phyloP scores from a whole-genome alignment of 2,113 vertebrate species.

The Rafetus swinhoei region DNA sequence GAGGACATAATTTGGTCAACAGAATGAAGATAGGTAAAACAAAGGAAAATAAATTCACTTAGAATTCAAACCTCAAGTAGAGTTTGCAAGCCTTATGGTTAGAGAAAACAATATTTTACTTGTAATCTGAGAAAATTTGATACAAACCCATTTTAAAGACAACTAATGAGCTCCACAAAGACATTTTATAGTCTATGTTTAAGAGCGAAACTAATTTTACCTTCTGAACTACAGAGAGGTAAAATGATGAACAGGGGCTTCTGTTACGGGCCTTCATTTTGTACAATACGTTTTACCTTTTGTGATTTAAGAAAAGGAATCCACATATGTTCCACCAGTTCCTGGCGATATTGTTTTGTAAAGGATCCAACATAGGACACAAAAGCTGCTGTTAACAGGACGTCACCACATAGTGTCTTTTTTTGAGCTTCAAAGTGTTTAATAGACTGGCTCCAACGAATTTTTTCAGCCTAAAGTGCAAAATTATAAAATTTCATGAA shows the following conservation, averaged over 20 bases:
- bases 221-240: neutral
- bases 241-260: neutral
- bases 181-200: neutral
- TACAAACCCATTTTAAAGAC: neutral
- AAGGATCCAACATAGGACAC: slow-evolving; percentile 85
- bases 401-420: slow-evolving; percentile 80
- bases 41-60: neutral
- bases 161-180: neutral
- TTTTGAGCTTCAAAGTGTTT: slow-evolving; percentile 81
- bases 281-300: slow-evolving; percentile 65
- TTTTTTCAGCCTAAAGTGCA: slow-evolving; percentile 82
- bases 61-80: neutral
- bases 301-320: slow-evolving; percentile 82
- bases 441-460: slow-evolving; percentile 78
- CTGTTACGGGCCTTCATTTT: neutral
- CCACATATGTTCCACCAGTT: slow-evolving; percentile 78
- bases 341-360: slow-evolving; percentile 75
- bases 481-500: neutral
- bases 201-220: neutral
- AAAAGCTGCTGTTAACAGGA: slow-evolving; percentile 82
- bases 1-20: neutral
- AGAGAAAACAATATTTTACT: neutral
- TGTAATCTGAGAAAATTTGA: neutral
- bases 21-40: neutral
- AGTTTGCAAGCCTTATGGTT: neutral